phyloP scores from a whole-genome alignment of 2,797 vertebrate genomes.

The Pogonophryne albipinna region DNA sequence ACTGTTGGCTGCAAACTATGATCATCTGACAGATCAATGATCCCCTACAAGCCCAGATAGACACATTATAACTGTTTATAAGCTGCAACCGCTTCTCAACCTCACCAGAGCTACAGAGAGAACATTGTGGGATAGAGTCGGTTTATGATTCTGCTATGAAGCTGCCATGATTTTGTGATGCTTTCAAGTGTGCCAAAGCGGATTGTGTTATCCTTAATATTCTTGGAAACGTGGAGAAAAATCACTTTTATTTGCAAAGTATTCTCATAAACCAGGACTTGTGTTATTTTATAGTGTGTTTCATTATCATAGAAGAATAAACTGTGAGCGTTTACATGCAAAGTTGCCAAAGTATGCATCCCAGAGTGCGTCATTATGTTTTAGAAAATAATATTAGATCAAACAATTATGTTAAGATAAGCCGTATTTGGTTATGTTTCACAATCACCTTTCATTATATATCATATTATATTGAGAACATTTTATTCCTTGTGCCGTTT shows the following conservation, averaged over 20 bases:
- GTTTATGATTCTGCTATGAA: slow-evolving; percentile 19
- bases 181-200: slow-evolving; percentile 15
- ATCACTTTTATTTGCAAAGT: slow-evolving; percentile 9
- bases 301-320: background rate
- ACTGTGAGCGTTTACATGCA: background rate
- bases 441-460: background rate
- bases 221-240: slow-evolving; percentile 11
- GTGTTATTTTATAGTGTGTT: slow-evolving; percentile 4
- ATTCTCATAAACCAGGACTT: slow-evolving; percentile 7
- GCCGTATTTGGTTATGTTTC: background rate
- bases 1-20: slow-evolving; percentile 33
- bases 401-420: background rate
- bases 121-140: slow-evolving; percentile 12
- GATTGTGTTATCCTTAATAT: slow-evolving; percentile 12
- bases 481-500: background rate
- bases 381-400: background rate
- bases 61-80: slow-evolving; percentile 29
- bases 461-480: background rate
- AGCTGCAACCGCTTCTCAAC: background rate
- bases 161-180: background rate
- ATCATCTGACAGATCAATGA: slow-evolving; percentile 34
- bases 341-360: slow-evolving; percentile 1
- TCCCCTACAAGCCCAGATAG: background rate
- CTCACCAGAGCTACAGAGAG: slow-evolving; percentile 1
- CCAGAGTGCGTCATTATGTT: background rate